Evolutionary conservation across 2,888 invertebrate genomes (phyloP).

Genomic region (Drosophila barbarae): DNA sequence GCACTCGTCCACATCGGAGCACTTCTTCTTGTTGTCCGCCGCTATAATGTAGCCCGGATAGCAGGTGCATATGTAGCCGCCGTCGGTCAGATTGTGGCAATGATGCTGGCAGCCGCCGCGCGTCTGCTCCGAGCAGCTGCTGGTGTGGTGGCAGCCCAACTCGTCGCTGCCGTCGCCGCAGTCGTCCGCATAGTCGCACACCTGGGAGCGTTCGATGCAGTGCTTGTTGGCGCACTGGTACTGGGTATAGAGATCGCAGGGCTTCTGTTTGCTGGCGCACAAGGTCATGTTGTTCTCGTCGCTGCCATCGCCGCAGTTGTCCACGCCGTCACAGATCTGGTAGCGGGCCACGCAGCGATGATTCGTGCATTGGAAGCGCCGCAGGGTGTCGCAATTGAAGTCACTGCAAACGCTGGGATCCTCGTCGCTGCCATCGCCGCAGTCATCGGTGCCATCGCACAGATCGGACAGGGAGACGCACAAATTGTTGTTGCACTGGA

Average conservation of each 20-base stretch:
- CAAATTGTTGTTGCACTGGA: constrained; percentile 94
- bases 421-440: constrained; percentile 95
- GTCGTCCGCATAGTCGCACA: constrained; percentile 94
- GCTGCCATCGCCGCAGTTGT: constrained; percentile 96
- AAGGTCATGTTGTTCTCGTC: constrained; percentile 97
- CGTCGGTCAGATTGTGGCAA: constrained; percentile 90
- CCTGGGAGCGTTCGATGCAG: constrained; percentile 88
- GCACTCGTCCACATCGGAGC: constrained; percentile 95
- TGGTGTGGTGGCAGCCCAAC: constrained; percentile 89
- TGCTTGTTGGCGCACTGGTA: constrained; percentile 93
- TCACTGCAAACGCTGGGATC: constrained; percentile 88
- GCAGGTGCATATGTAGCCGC: constrained; percentile 95
- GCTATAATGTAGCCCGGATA: constrained; percentile 92
- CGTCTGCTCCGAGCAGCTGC: constrained; percentile 82
- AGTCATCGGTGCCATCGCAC: constrained; percentile 96
- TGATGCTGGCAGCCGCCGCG: constrained; percentile 94
- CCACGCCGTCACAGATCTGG: constrained; percentile 93
- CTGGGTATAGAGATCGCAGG: constrained; percentile 88
- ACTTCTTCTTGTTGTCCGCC: constrained; percentile 88
- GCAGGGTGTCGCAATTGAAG: constrained; percentile 90
- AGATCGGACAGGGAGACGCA: constrained; percentile 94
- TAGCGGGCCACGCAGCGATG: constrained; percentile 91
- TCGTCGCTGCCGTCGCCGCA: constrained; percentile 95
- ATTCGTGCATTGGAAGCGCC: constrained; percentile 94
- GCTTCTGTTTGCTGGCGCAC: constrained; percentile 87